Conservation (phyloP, 1,140 invertebrate species). For the Nebria ingens region DNA sequence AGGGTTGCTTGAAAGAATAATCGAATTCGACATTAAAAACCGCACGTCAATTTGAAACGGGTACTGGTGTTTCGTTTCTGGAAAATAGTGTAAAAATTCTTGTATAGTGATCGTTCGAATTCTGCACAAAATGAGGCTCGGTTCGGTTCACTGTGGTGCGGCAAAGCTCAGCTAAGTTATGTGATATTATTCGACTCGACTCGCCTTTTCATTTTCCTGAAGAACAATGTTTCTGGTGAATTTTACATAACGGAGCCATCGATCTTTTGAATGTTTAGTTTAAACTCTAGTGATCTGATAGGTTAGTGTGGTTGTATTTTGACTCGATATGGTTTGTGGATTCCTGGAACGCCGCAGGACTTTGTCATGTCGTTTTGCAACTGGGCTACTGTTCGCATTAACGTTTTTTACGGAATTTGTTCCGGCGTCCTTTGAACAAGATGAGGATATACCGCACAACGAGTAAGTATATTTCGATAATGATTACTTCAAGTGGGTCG, state of each 20-base stretch:
- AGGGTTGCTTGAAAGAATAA: not conserved
- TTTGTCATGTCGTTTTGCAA: slow-evolving; percentile 4
- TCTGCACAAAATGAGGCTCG: not conserved
- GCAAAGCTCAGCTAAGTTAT: slow-evolving; percentile 5
- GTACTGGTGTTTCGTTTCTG: no score
- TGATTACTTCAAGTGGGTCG: no score
- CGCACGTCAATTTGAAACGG: no score
- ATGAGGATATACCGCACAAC: slow-evolving; percentile 74
- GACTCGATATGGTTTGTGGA: slow-evolving; percentile 8
- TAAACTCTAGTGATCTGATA: not conserved
- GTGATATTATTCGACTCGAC: not conserved
- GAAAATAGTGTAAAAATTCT: not conserved
- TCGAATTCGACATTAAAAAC: no score
- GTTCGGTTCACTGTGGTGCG: not conserved
- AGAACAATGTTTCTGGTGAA: slow-evolving; percentile 2
- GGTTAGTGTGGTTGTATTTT: slow-evolving; percentile 8
- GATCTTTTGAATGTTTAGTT: not conserved
- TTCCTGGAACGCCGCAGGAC: not conserved
- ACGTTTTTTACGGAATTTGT: slow-evolving; percentile 22
- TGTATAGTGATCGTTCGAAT: not conserved
- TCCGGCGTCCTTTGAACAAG: slow-evolving; percentile 47
- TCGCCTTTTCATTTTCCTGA: not conserved
- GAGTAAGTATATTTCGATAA: no score
- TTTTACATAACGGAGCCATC: not conserved
- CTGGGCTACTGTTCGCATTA: not conserved